Evolutionary conservation across 2,888 invertebrate species (phyloP).

Genomic region (Orchesella flavescens): DNA sequence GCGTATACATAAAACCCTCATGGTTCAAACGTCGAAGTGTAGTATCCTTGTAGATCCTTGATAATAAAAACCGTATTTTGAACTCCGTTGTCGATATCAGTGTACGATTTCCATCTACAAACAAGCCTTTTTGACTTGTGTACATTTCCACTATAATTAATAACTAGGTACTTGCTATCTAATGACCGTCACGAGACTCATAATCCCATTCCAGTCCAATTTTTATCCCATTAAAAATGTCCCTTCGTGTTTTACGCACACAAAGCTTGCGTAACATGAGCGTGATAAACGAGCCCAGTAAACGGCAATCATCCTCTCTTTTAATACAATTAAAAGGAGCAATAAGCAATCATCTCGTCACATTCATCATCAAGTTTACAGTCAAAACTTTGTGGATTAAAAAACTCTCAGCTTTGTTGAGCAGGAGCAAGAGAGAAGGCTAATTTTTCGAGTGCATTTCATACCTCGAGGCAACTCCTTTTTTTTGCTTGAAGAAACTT

Average conservation of each 20-base stretch:
- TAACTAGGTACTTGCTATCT: background rate
- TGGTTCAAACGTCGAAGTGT: no score
- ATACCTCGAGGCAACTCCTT: background rate
- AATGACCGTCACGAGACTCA: conserved; percentile 9
- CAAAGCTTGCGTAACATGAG: background rate
- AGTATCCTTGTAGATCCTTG: no score
- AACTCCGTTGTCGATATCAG: no score
- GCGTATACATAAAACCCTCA: no score
- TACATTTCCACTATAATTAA: no score
- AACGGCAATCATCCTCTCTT: background rate
- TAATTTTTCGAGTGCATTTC: background rate
- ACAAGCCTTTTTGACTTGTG: no score
- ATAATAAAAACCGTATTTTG: no score
- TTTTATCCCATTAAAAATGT: background rate
- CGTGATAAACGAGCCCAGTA: conserved; percentile 1
- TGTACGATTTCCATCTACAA: no score
- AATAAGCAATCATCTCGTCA: conserved; percentile 29
- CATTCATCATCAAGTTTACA: conserved; percentile 30
- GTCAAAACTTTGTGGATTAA: background rate
- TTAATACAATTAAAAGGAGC: background rate
- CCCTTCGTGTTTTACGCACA: background rate
- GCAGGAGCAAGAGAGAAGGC: background rate
- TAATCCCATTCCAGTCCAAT: background rate
- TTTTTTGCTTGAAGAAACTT: no score
- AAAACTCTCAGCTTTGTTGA: background rate